Percentiles rank a stretch among this genome's conserved stretches.
These are phyloP conservation scores for Archocentrus centrarchus DNA, from an alignment of 2,113 vertebrate genomes.

Conservation along the genomic window DNA sequence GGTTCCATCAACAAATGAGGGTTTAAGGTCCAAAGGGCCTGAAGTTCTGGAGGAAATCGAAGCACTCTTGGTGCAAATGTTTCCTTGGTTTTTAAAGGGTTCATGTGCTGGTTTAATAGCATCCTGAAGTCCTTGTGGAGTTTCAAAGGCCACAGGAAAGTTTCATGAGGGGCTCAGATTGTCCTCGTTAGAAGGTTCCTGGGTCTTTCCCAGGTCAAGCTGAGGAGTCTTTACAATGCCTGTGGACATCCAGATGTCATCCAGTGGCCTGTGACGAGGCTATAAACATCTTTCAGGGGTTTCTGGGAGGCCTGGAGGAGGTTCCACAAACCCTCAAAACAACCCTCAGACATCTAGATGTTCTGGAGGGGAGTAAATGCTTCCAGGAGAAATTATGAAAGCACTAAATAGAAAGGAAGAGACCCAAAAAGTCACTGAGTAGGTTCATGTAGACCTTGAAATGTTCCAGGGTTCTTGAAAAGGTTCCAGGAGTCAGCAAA, in stretches of 20 bases:
- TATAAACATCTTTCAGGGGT: not conserved
- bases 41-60: not conserved
- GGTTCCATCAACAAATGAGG: not conserved
- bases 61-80: too few species aligned
- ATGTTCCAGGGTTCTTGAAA: not conserved
- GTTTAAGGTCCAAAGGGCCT: not conserved
- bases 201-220: not conserved
- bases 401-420: not conserved
- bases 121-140: not conserved
- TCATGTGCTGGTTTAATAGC: not conserved
- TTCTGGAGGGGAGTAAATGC: fast-evolving
- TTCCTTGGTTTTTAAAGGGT: not conserved
- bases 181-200: not conserved
- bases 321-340: not conserved
- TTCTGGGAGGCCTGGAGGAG: not conserved
- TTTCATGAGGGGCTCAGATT: not conserved
- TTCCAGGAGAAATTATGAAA: not conserved
- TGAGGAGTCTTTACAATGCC: not conserved
- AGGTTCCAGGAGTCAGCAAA: not conserved
- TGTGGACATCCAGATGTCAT: too few species aligned
- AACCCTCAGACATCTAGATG: not conserved
- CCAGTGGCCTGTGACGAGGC: not conserved
- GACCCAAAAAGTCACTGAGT: not conserved
- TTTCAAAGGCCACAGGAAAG: not conserved
- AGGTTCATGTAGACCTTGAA: not conserved